Evolutionary conservation across 2,797 vertebrate genomes (phyloP), one percentile per base, ranked within the genome.

Genomic region (Sebastes goodei): DNA sequence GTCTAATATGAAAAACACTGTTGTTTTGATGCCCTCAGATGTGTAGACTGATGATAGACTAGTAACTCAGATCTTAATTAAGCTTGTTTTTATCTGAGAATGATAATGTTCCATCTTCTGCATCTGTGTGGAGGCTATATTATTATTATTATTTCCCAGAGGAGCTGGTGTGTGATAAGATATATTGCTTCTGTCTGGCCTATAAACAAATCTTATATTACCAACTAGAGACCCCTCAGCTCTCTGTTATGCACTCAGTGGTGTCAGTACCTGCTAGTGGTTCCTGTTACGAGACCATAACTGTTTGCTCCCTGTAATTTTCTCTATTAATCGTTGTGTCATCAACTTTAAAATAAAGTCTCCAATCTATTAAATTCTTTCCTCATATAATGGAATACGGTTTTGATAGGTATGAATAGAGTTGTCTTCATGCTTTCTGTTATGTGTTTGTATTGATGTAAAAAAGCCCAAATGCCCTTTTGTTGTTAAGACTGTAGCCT

Each of bases 141-240:
- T 55, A 23, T 82, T 42, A 42, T 82, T 65, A 66, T 83, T 77
- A 71, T 75, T 78, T 86, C 77, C 81, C 76, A 78, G 73, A 79
- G 74, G 89, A 90, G 67, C 60, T 55, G 42, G 53, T 72, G 74
- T 80, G 74, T 42, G 66, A 71, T 52, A 27, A 57, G 76, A 85
- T 78, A 81, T 78, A 86, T 78, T 53, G 76, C 69, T 33, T 70
- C 30, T 33, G 70, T 78, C 72, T 69, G 71, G 75, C 23, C 73
- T 52, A 71, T 85, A 79, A 82, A 89, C 46, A 76, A 69, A 59
- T 29, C 33, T 42, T 63, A 53, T 20, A 69, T 59, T 62, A 56
- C 27, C 17, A 83, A 52, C 33, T 6, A 32, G 53, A 82, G n/a
- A 61, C 20, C 29, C 71, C 66, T 72, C 21, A 11, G 38, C 71